phyloP scores from a whole-genome alignment of 2,797 vertebrate species.

The Halcyon smyrnensis region DNA sequence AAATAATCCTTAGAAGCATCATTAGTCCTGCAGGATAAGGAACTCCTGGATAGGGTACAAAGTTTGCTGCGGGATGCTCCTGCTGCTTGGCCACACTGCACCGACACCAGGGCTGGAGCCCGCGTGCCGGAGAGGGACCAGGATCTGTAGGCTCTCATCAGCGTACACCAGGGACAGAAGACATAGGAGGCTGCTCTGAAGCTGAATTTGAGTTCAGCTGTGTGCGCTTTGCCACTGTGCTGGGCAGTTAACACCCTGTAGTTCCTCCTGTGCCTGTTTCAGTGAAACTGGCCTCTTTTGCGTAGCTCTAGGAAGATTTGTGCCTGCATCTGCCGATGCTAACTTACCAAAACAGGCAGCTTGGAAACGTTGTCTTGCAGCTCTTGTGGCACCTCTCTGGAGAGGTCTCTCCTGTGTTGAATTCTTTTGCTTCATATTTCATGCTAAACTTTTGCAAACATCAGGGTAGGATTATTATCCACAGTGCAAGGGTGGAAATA shows the following conservation, averaged over 20 bases:
- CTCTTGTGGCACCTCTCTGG: background rate
- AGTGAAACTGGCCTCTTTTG: background rate
- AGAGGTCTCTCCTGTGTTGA: background rate
- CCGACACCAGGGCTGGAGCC: background rate
- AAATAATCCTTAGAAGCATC: background rate
- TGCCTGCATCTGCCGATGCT: background rate
- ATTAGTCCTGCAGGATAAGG: background rate
- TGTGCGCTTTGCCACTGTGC: background rate
- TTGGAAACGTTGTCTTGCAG: background rate
- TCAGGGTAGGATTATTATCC: background rate
- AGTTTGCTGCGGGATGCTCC: background rate
- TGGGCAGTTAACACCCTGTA: background rate
- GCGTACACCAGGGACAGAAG: background rate
- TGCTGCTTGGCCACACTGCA: background rate
- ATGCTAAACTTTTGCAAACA: background rate
- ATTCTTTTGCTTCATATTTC: background rate
- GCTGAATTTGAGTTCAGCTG: background rate
- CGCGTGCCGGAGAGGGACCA: accelerated
- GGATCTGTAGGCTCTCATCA: background rate
- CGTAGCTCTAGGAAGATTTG: background rate
- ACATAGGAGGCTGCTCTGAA: background rate
- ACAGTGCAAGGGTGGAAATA: background rate
- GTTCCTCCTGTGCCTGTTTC: background rate
- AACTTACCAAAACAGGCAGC: background rate
- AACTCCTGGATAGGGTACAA: accelerated